These are phyloP conservation scores for Sisor rabdophorus DNA, from an alignment of 2,113 vertebrate genomes.

Conservation along the genomic window DNA sequence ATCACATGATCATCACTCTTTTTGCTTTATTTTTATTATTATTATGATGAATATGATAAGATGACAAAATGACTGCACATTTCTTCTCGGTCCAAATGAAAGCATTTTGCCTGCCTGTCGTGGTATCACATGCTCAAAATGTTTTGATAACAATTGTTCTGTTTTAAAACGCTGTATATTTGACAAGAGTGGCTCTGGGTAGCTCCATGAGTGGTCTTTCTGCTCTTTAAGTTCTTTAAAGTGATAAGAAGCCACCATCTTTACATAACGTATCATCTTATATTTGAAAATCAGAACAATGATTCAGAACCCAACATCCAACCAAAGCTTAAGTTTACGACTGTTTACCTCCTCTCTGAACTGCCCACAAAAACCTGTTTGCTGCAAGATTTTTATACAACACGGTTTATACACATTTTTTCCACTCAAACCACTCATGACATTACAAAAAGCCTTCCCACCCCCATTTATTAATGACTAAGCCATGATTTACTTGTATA, in stretches of 20 bases:
- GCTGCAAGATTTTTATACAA: background rate
- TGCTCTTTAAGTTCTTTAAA: background rate
- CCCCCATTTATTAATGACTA: background rate
- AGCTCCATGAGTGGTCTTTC: constrained; percentile 5
- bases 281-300: background rate
- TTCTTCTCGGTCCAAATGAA: background rate
- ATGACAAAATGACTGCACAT: constrained; percentile 24
- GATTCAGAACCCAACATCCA: background rate
- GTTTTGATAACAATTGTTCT: constrained; percentile 2
- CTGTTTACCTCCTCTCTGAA: background rate
- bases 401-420: background rate
- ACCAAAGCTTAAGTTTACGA: background rate
- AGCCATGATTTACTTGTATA: background rate
- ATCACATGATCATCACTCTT: background rate
- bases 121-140: background rate
- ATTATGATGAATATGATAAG: background rate
- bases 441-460: background rate
- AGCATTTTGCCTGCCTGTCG: constrained; percentile 23
- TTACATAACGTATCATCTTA: background rate
- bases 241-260: background rate
- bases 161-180: constrained; percentile 15
- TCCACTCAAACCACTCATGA: background rate
- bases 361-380: background rate
- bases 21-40: background rate
- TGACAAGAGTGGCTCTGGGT: constrained; percentile 19